Evolutionary conservation across 2,797 vertebrate species (phyloP), one percentile per base, ranked within the genome.

Genomic region (Mormyrus hasselquistii): DNA sequence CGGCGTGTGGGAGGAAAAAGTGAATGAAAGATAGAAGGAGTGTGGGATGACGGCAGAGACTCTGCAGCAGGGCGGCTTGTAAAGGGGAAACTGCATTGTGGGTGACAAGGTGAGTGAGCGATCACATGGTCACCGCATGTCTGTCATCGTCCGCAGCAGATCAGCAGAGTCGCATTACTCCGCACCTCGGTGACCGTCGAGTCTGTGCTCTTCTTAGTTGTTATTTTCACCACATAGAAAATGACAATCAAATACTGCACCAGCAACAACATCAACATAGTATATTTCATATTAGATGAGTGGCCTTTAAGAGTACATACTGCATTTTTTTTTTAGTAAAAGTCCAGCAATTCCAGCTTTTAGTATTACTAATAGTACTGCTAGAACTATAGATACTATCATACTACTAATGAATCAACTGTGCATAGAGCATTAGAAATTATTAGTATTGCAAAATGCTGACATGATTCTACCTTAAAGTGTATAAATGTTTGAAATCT

Each of bases 1-100:
- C 47, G 38, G 50, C 44, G 7, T 83, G 34, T 10, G 47, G 88
- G 29, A 90, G 88, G 52, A 90, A 93, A 91, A 92, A 93, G 92
- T 94, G 93, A 95, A 93, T 91, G 92, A 94, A 90, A 12, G 12
- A 85, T 85, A 90, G 89, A 92, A 92, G 88, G 88, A 89, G 89
- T 76, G 91, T 49, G 59, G 52, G 3, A 90, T 88, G 90, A 85
- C 9, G 82, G 1, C 88, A 90, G 59, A 90, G 90, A 93, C 92
- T 94, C 93, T 92, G 92, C 84, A 91, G 89, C 87, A 88, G 91
- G 86, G 83, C 62, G 87, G 90, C 53, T 79, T 9, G 88, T 88
- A 88, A 89, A 92, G 90, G 89, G 65, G 55, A 12, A 84, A 44
- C 49, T 34, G 53, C 53, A 12, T 69, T 89, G 59, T 52, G 55